Base-by-base conservation (phyloP, 1,140 invertebrate species). In the Bilobella aurantiaca region DNA sequence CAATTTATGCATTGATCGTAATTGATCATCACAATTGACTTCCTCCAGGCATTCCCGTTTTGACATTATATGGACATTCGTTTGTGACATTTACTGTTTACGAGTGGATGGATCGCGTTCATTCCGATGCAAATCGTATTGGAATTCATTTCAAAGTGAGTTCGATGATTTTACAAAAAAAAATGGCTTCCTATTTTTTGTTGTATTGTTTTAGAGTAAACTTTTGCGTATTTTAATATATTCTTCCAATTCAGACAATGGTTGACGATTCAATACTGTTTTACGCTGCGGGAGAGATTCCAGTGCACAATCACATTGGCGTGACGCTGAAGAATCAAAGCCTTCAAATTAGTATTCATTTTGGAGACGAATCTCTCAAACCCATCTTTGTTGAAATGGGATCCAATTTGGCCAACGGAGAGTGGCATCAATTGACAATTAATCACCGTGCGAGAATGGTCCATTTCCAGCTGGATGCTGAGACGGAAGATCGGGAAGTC, bases 41-140 rank as follows among this genome's bases (percentile, higher is more conserved):
- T 14, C 14, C 12, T 42, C 8, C 75, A 93, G 91, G 88, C 78
- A 87, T 90, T 2, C 92, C 91, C 0, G 84, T 89, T 63, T 79
- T 95, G 29, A 95, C 92, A 0, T 77, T 95, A 14, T 82, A 89
- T 67, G 92, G 93, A 0, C 93, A 91, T 61, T 93, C 92, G 29
- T 95, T 91, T 79, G 86, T 96, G 1, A 93, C 90, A 0, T 95
- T 94, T 77, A 82, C 90, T 59, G 88, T 95, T 18, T 95, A 94
- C 75, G 88, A 93, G 73, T 93, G 90, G 87, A 90, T 91, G 75
- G 90, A 94, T 77, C 82, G 89, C 46, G 87, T 92, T 12, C 89
- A 94, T 75, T 90, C 90, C 0, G 87, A 90, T 27, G 85, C 85
- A 8, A 93, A 88, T 67, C 81, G 89, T 69, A 89, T 95, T 64